phyloP scores from a whole-genome alignment of 2,888 invertebrate genomes.

The Stenchaetothrips biformis region DNA sequence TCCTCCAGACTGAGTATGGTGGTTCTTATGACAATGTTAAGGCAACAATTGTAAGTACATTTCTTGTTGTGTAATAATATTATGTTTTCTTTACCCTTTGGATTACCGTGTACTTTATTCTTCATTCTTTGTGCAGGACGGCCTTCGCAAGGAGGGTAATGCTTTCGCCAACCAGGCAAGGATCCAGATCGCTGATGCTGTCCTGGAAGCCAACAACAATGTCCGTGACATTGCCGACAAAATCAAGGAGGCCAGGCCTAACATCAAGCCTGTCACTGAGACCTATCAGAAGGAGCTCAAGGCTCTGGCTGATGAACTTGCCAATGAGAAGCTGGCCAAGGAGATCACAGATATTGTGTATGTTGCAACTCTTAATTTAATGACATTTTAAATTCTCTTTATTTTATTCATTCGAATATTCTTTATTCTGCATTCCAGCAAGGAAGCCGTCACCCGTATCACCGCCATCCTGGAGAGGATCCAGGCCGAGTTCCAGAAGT shows the following conservation, averaged over 20 bases:
- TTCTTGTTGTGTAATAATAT: background rate
- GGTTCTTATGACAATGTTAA: background rate
- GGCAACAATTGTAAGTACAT: background rate
- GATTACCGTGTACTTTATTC: background rate
- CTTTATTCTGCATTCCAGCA: constrained; percentile 39
- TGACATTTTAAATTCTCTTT: background rate
- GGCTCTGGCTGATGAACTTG: constrained; percentile 63
- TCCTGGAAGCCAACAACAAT: constrained; percentile 49
- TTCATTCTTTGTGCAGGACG: background rate
- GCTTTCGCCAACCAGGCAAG: constrained; percentile 1
- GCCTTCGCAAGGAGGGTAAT: constrained; percentile 32
- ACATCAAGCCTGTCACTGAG: constrained; percentile 56
- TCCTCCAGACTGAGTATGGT: background rate
- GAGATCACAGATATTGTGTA: constrained; percentile 58
- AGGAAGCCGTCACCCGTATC: constrained; percentile 47
- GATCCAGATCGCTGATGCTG: constrained; percentile 46
- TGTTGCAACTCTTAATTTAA: constrained; percentile 43
- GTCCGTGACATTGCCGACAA: constrained; percentile 52
- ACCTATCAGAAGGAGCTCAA: constrained; percentile 61
- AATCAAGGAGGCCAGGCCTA: constrained; percentile 52
- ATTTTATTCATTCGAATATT: constrained; percentile 15
- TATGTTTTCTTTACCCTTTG: background rate
- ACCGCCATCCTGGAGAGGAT: constrained; percentile 38
- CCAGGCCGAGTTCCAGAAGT: constrained; percentile 37
- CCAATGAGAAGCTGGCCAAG: constrained; percentile 63